Evolutionary conservation across 2,888 invertebrate genomes (phyloP), one percentile per base, ranked within the genome.

Genomic region (Bembecia ichneumoniformis): DNA sequence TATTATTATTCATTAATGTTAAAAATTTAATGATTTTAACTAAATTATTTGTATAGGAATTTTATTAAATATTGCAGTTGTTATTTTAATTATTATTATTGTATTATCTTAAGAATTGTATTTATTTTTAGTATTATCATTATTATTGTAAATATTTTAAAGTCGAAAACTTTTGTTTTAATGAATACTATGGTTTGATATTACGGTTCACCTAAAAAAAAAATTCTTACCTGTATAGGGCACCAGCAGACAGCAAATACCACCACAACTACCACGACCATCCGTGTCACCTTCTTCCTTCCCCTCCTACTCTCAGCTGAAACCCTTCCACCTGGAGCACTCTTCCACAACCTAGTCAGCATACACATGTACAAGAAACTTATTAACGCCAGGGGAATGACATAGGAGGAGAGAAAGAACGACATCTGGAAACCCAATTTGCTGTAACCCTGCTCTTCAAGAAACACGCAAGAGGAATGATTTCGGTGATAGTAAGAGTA

Each of bases 241-340:
- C 94, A 91, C 97, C 97, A 97, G 82, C 97, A 96, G 43, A 96
- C 89, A 15, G 97, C 96, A 77, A 98, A 98, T 47, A 96, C 96
- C 48, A 95, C 92, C 1, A 97, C 96, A 49, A 97, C 96, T 49
- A 96, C 93, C 53, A 96, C 91, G 15, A 98, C 96, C 92, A 98
- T 93, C 56, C 96, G 89, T 4, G 97, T 98, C 35, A 97, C 97
- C 58, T 96, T 90, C 78, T 93, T 92, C 82, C 95, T 95, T 55
- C 95, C 94, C 57, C 95, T 90, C 54, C 94, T 90, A 63, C 92
- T 92, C 74, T 96, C 96, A 3, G 93, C 94, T 20, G 94, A 94
- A 53, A 92, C 91, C 62, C 92, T 90, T 28, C 94, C 93, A n/a
- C 94, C 94, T 0, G 94, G 93, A 3, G 94, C 92, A 50, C 93